A percentile compares a stretch with the other conserved stretches of the same genome.
Conservation (phyloP, 2,797 vertebrate genomes). For the Mallotus villosus region DNA sequence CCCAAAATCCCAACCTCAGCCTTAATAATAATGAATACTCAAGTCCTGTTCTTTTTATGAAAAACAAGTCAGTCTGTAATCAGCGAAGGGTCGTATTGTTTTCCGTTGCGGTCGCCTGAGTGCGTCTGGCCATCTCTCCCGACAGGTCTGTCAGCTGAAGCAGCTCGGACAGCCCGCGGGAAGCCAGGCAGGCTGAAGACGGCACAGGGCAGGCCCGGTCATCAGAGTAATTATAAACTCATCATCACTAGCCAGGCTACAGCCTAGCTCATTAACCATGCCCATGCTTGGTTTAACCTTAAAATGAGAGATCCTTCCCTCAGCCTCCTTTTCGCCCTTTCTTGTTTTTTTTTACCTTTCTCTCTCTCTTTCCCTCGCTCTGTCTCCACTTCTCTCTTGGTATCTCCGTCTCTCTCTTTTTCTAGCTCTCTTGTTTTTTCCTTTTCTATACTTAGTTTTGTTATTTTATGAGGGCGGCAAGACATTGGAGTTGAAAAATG, state of each 20-base stretch:
- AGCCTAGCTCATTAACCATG: not conserved
- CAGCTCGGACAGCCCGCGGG: not conserved
- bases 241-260: not conserved
- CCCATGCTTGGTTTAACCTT: conserved; percentile 2
- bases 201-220: not conserved
- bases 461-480: too few relatives aligned
- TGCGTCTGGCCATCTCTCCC: not conserved
- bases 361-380: not conserved
- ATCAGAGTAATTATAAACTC: conserved; percentile 18
- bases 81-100: not conserved
- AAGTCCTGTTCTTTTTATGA: too few relatives aligned
- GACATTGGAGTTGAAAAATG: too few relatives aligned
- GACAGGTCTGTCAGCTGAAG: not conserved
- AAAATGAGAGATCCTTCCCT: not conserved
- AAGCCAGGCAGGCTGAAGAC: too few relatives aligned
- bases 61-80: not conserved
- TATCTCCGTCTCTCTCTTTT: not conserved
- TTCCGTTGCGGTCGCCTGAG: not conserved
- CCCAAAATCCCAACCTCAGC: too few relatives aligned
- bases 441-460: not conserved
- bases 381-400: not conserved
- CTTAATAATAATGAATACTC: too few relatives aligned
- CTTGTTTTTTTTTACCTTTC: too few relatives aligned
- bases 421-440: not conserved
- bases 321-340: not conserved